Evolutionary conservation across 2,113 vertebrate species (phyloP), one percentile per base, ranked within the genome.

Genomic region (Loxodonta africana): DNA sequence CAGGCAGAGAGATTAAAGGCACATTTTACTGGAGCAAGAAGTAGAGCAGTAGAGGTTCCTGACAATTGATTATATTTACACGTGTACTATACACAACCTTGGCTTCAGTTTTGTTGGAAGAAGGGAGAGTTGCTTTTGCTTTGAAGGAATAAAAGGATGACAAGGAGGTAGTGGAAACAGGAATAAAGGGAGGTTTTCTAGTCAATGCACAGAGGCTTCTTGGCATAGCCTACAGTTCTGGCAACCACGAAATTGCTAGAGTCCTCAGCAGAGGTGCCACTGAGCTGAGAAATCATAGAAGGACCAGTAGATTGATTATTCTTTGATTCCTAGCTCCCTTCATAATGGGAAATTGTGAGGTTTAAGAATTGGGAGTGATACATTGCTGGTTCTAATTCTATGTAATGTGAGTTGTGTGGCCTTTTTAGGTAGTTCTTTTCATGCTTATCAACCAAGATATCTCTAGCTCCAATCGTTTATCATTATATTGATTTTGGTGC

Each of bases 401-500:
- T 1, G 48, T 46, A 63, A n/a, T 63, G n/a, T 94, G 94, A 88
- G 63, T 69, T 91, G 6, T 96, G 46, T 60, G 78, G 28, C 28
- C 83, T 25, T 51, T 93, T 96, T 71, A 62, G 57, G 23, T 15
- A 83, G 48, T 51, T 92, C 69, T 81, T 90, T 95, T 57, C 9
- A 81, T 51, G 25, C 2, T 62, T 90, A 46, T 81, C 37, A 60
- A 60, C 14, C 57, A 93, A 84, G 6, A 25, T n/a, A 74, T 41
- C 25, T 95, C 37, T 96, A 74, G 12, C 62, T 76, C 46, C 26
- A 91, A 37, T 85, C 51, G 60, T 62, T 90, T 95, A 78, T 74
- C 28, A 92, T 90, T 30, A 57, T 20, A 57, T 57, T 88, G 69
- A 95, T 80, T 95, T 93, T 69, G 60, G 46, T 88, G 25, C 60